Base-by-base conservation (phyloP, 1,140 invertebrate species). In the Drosophila repletoides region DNA sequence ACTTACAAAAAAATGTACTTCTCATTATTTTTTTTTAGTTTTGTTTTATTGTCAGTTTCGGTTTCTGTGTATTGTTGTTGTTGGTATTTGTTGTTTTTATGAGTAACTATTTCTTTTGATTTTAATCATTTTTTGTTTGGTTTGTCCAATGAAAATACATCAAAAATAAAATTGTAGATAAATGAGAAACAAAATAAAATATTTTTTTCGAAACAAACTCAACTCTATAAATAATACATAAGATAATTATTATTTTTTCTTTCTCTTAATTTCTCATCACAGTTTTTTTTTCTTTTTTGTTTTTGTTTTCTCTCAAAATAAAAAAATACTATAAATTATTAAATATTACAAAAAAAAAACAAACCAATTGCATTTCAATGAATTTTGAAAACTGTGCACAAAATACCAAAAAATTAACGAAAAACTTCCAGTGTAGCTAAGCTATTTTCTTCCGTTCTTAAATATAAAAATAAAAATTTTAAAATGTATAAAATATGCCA, bases 311-410 rank as follows among this genome's bases (percentile, higher is more conserved):
- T 34, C 29, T 48, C 31, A 19, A 67, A 60, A 31, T 29, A 29
- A 64, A 61, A n/a, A 61, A 59, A 77, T 63, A 72, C 51, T 60
- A 75, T 45, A 76, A 68, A 66, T 81, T 70, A 48, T 65, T 72
- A 24, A 70, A 19, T 51, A 66, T 28, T 61, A 55, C 10, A 43
- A 9, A 46, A 5, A 64, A 31, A 64, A 41, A 12, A 21, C 67
- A 48, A 41, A 49, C 49, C 71, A 66, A 81, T 86, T 68, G 48
- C 36, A 43, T 49, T 51, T 26, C 33, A 49, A 34, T 70, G 65
- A 79, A 84, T 76, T n/a, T n/a, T n/a, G n/a, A 76, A 79, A 80
- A 84, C 75, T 86, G 72, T 65, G 64, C 56, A 75, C 80, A 72
- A 86, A 87, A 73, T 76, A 73, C 68, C 41, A 66, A 56, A 69